These are phyloP conservation scores for Agriopis leucophaearia DNA, from an alignment of 2,888 invertebrate genomes.

Conservation along the genomic window DNA sequence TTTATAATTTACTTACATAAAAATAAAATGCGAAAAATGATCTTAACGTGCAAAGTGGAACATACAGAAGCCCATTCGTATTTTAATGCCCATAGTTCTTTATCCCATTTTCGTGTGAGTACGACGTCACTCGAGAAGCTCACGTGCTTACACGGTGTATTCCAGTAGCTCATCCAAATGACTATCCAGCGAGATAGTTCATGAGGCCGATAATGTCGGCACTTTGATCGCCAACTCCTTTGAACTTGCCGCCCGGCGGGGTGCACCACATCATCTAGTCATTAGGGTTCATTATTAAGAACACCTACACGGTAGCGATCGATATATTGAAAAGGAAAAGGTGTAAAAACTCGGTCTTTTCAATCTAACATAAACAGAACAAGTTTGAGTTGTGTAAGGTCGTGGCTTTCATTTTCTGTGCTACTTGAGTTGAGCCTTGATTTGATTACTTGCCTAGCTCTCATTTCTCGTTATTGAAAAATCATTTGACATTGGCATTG, in stretches of 20 bases:
- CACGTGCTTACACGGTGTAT: constrained; percentile 56
- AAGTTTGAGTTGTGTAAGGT: constrained; percentile 28
- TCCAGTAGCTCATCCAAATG: constrained; percentile 73
- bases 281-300: constrained; percentile 66
- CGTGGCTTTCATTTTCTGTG: constrained; percentile 23
- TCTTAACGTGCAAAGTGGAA: background rate
- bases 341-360: constrained; percentile 31
- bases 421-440: background rate
- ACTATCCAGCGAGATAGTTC: constrained; percentile 68
- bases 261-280: constrained; percentile 73
- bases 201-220: constrained; percentile 76
- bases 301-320: constrained; percentile 55
- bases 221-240: constrained; percentile 74
- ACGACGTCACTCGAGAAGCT: constrained; percentile 24
- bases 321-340: constrained; percentile 28
- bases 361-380: constrained; percentile 19
- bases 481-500: background rate
- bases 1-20: background rate
- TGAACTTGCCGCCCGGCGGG: constrained; percentile 75
- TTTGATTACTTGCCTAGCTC: background rate
- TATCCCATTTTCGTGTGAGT: background rate
- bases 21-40: background rate
- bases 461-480: background rate
- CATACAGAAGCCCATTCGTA: background rate
- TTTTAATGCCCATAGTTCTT: background rate